Base-by-base conservation (phyloP, 2,113 vertebrate genomes). In the Myotis yumanensis region DNA sequence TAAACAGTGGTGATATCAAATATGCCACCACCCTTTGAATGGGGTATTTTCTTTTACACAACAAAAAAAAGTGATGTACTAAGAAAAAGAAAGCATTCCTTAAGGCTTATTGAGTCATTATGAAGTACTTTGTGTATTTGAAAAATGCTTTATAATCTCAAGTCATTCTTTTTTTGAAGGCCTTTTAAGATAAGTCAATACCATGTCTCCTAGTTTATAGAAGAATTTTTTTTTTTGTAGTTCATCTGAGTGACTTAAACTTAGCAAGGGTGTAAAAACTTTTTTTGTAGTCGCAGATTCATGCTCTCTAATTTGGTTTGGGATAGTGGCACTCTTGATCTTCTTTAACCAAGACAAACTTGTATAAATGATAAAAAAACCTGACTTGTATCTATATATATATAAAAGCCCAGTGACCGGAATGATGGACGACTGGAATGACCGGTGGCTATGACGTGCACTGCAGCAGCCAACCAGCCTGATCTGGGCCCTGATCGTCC, bases 1-100 rank as follows among this genome's bases (percentile, higher is more conserved):
- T 83, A 92, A 93, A 86, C 40, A 93, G 89, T 28, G 73, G 69
- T 95, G 96, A 90, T 93, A 97, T 86, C 96, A 96, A 94, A 93
- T 97, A 83, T 75, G 25, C 80, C 37, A 28, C 86, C 71, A 72
- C 86, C 86, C 90, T 95, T 89, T 95, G 79, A 96, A 86, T 91
- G 83, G 89, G 83, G 66, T 76, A 59, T 96, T 96, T 97, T 90
- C 91, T 96, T 96, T 93, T 96, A 95, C 76, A 95, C 83, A 92
- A 86, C 90, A 95, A 87, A 86, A 96, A 96, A 91, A 94, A 88
- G 69, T 37, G 66, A 95, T 88, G 75, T 79, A 43, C 92, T 90
- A 28, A 66, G 94, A 92, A 68, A 32, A 66, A 64, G 86, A 84
- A 96, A 73, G 89, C 92, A 97, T 97, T 97, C 93, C 82, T 95